Percentiles rank a stretch among this genome's conserved stretches.
These are phyloP conservation scores for Meganola albula DNA, from an alignment of 2,888 invertebrate species.

Conservation along the genomic window DNA sequence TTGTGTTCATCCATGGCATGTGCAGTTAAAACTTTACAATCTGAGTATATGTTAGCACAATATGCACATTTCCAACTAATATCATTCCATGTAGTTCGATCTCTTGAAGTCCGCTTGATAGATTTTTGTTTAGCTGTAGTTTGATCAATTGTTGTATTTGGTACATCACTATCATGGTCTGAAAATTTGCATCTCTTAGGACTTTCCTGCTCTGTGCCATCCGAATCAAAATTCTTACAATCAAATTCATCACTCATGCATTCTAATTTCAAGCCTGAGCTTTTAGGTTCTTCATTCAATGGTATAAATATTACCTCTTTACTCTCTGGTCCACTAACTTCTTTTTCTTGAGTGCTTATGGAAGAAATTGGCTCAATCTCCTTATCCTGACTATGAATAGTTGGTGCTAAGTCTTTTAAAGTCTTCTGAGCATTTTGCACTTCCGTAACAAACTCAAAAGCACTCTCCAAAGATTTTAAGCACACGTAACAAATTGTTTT, in stretches of 20 bases:
- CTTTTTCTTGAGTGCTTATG: too few species aligned
- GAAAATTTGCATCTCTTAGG: too few species aligned
- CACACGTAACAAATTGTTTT: conserved; percentile 51
- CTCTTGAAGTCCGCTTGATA: background rate
- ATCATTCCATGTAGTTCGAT: background rate
- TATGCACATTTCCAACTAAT: background rate
- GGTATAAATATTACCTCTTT: too few species aligned
- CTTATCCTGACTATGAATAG: too few species aligned
- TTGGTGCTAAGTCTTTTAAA: conserved; percentile 31
- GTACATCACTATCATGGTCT: too few species aligned
- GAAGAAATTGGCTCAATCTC: too few species aligned
- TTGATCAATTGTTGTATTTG: background rate
- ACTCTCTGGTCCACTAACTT: too few species aligned
- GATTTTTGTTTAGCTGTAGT: background rate
- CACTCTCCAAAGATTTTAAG: conserved; percentile 38
- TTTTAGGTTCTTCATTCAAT: background rate
- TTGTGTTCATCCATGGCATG: background rate
- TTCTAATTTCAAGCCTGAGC: conserved; percentile 20
- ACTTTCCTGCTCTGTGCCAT: too few species aligned
- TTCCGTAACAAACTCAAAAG: conserved; percentile 42
- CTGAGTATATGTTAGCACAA: background rate
- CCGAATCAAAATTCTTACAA: too few species aligned
- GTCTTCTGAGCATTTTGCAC: conserved; percentile 46
- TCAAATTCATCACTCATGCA: conserved; percentile 26
- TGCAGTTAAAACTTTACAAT: background rate